Base-by-base conservation (phyloP, 2,888 invertebrate genomes). In the Asteroscopus sphinx region DNA sequence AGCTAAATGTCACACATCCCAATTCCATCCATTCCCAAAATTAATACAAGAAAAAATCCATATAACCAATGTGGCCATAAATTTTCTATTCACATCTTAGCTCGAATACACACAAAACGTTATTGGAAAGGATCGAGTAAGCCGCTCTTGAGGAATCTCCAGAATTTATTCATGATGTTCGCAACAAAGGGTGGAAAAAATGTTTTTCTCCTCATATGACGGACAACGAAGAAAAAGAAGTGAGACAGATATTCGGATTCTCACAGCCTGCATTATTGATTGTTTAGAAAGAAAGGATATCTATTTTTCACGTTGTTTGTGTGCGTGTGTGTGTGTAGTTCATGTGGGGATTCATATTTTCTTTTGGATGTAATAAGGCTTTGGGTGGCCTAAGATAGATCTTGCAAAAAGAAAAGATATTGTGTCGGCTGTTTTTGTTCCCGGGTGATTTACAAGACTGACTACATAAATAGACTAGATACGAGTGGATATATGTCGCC, bases 141-240 rank as follows among this genome's bases (percentile, higher is more conserved):
- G 79, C 81, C 67, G 63, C 77, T 81, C 65, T 62, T 73, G 60
- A 55, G 57, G 64, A 73, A 75, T 79, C 71, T 53, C 40, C 54
- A 66, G 77, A 83, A 85, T 85, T 80, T 86, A 85, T 86, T 86
- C 86, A 86, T 85, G 84, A 82, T 80, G 73, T 75, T 64, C 75
- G 73, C 64, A 58, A 71, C 77, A 79, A 80, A 79, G 74, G 71
- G 42, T 54, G 39, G 41, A 26, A 58, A 64, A 70, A 75, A 73
- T 62, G 25, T 73, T 68, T 71, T 69, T 60, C 51, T 42, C 30
- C 42, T 3, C 33, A 56, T 41, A 64, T 68, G 68, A 65, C 44
- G 56, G 68, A 73, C 71, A 67, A 47, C 12, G 44, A 40, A 62
- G 48, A 68, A 76, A 71, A 65, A 62, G 30, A 48, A 58, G 35